Percentiles rank a stretch among this genome's conserved stretches.
Evolutionary conservation across 1,140 invertebrate species (phyloP).

Genomic region (Panagrolaimus sp.): DNA sequence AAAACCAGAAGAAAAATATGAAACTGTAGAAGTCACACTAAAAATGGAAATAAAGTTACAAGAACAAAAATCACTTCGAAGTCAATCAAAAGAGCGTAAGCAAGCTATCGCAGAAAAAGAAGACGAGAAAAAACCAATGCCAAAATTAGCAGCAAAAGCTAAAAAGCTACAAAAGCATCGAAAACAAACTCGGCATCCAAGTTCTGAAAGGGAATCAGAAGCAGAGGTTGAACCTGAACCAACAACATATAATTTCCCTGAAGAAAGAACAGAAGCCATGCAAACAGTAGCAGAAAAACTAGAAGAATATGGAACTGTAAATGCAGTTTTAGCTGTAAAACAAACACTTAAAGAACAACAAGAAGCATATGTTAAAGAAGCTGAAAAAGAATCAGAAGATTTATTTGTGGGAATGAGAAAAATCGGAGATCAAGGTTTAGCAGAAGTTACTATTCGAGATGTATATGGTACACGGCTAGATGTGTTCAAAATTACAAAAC

Average conservation of each 20-base stretch:
- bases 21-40: conserved; percentile 6
- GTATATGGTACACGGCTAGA: not conserved
- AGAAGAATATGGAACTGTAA: not conserved
- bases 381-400: not conserved
- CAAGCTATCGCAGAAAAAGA: not conserved
- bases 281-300: not conserved
- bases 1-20: not conserved
- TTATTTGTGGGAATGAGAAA: conserved; percentile 1
- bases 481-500: not conserved
- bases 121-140: not conserved
- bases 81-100: too few relatives aligned
- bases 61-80: not conserved
- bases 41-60: not conserved
- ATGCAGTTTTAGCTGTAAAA: not conserved
- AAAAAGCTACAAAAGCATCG: conserved; percentile 1
- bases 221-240: not conserved
- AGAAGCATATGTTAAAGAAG: not conserved
- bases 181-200: not conserved
- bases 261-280: not conserved
- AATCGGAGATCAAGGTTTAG: not conserved
- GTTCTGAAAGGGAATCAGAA: not conserved
- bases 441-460: conserved; percentile 6
- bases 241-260: conserved; percentile 1
- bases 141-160: not conserved
- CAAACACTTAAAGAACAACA: not conserved